Evolutionary conservation across 1,140 invertebrate species (phyloP), one percentile per base, ranked within the genome.

Genomic region (Drosophila sulfurigaster): DNA sequence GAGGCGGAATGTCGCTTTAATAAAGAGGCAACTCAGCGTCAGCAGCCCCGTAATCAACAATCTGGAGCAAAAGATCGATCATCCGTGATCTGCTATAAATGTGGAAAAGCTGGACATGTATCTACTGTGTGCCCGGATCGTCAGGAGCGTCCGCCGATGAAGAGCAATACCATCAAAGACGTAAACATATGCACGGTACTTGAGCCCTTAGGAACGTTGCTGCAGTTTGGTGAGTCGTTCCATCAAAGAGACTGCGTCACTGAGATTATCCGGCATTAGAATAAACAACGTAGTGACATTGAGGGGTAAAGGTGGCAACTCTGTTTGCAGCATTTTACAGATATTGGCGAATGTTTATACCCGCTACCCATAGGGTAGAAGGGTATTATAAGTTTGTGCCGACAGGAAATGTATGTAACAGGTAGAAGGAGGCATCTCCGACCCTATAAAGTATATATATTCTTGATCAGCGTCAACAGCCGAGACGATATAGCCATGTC

Each of bases 291-390:
- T 58, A 20, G 52, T 57, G 6, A 38, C 15, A 8, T 32, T 67
- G 56, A 67, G 43, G 41, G 52, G 64, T 48, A 30, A 57, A 20
- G 58, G 67, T 49, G 35, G 35, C n/a, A 71, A 64, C 28, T 38
- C 51, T 16, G 30, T 71, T 51, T 54, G 25, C 52, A 70, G 28
- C 30, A 71, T 59, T 48, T 71, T 63, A n/a, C 58, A 63, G 13
- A 63, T 71, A 46, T n/a, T 71, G 38, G 11, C 68, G 1, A 63
- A 71, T 49, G 59, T 63, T 51, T n/a, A n/a, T n/a, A n/a, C n/a
- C n/a, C n/a, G n/a, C n/a, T n/a, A n/a, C n/a, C n/a, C n/a, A n/a
- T n/a, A n/a, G n/a, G n/a, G n/a, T n/a, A n/a, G n/a, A n/a, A n/a
- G n/a, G n/a, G n/a, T n/a, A n/a, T n/a, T n/a, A n/a, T n/a, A n/a